Conservation (phyloP, 1,140 invertebrate genomes). For the Calycopis cecrops region DNA sequence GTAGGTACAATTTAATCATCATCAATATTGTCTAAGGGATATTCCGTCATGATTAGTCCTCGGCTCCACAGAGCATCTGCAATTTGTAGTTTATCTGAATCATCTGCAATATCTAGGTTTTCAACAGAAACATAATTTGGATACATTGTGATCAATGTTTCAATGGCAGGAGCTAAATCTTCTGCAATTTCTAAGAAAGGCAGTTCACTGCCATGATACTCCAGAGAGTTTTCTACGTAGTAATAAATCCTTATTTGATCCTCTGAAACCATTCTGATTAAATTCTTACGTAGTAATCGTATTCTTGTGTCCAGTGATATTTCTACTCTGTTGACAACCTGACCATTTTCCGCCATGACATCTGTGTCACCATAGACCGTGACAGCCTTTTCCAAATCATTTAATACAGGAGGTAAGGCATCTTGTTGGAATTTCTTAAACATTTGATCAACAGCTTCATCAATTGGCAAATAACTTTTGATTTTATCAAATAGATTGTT, state of each 20-base stretch:
- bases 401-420: slow-evolving; percentile 89
- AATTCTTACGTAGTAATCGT: slow-evolving; percentile 82
- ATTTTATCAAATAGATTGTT: slow-evolving; percentile 79
- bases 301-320: slow-evolving; percentile 82
- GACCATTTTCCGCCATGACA: slow-evolving; percentile 79
- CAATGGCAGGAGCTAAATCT: slow-evolving; percentile 80
- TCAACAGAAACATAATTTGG: slow-evolving; percentile 85
- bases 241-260: slow-evolving; percentile 84
- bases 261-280: slow-evolving; percentile 82
- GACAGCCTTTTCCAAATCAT: slow-evolving; percentile 78
- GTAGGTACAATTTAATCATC: slow-evolving; percentile 41
- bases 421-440: slow-evolving; percentile 89
- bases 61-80: slow-evolving; percentile 55
- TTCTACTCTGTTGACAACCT: slow-evolving; percentile 78
- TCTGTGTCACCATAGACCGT: slow-evolving; percentile 83
- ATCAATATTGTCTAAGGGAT: slow-evolving; percentile 55
- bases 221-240: slow-evolving; percentile 86
- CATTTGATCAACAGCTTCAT: slow-evolving; percentile 90
- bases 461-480: slow-evolving; percentile 81
- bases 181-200: slow-evolving; percentile 85
- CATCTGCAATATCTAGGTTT: slow-evolving; percentile 80
- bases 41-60: slow-evolving; percentile 61
- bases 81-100: slow-evolving; percentile 77
- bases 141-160: slow-evolving; percentile 83
- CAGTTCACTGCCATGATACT: slow-evolving; percentile 88